Conservation (phyloP, 1,140 invertebrate species). For the Drosophila azteca region DNA sequence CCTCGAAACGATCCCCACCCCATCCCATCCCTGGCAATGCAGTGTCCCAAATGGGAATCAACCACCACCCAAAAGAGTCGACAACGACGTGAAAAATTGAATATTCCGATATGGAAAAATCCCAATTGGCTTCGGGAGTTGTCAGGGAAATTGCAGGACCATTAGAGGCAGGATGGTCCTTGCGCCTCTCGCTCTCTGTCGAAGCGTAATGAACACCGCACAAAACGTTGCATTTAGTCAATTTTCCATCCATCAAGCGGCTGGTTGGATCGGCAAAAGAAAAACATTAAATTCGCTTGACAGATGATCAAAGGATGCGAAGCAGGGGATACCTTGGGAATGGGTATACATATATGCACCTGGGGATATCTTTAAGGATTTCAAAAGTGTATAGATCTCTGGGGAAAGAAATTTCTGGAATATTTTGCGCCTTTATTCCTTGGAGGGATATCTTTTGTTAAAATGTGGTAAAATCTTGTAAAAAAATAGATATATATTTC, state of each 20-base stretch:
- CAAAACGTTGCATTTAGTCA: slow-evolving; percentile 74
- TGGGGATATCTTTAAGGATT: too few species aligned
- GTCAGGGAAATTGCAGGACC: slow-evolving; percentile 54
- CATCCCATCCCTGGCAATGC: slow-evolving; percentile 32
- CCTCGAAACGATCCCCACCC: slow-evolving; percentile 35
- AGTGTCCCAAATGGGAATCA: slow-evolving; percentile 66
- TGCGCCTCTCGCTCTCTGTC: slow-evolving; percentile 16
- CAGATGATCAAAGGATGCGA: slow-evolving; percentile 1
- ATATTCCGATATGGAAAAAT: slow-evolving; percentile 56
- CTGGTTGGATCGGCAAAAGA: slow-evolving; percentile 7
- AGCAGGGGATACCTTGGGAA: not conserved
- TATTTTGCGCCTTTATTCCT: too few species aligned
- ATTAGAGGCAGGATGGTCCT: slow-evolving; percentile 37
- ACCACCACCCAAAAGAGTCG: slow-evolving; percentile 47
- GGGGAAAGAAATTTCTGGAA: too few species aligned
- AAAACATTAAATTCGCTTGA: slow-evolving; percentile 10
- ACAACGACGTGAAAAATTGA: slow-evolving; percentile 34
- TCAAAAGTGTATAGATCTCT: too few species aligned
- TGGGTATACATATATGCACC: too few species aligned
- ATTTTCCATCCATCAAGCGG: slow-evolving; percentile 64
- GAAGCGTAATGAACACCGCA: slow-evolving; percentile 53
- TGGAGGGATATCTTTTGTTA: too few species aligned
- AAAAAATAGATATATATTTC: too few species aligned
- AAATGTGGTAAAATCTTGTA: too few species aligned
- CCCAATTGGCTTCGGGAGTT: slow-evolving; percentile 51